phyloP scores from a whole-genome alignment of 2,888 invertebrate genomes.

The Arenicola marina region DNA sequence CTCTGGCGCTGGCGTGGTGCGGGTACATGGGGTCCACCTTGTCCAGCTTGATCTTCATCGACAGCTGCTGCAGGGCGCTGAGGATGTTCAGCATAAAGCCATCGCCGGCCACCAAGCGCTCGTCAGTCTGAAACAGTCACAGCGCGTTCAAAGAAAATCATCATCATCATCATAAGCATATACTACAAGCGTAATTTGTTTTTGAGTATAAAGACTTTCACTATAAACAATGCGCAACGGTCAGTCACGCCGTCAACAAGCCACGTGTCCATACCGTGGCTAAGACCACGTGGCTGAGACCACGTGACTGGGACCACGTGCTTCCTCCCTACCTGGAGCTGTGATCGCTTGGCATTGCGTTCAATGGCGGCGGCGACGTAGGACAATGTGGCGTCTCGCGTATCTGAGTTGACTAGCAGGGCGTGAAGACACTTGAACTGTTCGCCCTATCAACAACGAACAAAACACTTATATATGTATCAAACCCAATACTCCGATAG shows the following conservation, averaged over 20 bases:
- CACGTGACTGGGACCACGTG: too few species aligned
- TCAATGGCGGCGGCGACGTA: slow-evolving; percentile 80
- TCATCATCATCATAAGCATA: background rate
- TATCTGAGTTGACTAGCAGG: slow-evolving; percentile 79
- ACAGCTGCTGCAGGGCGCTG: slow-evolving; percentile 86
- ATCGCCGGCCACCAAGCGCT: slow-evolving; percentile 84
- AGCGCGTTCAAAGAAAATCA: background rate
- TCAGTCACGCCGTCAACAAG: too few species aligned
- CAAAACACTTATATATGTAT: background rate
- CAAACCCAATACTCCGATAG: background rate
- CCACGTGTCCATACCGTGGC: too few species aligned
- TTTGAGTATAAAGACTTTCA: too few species aligned
- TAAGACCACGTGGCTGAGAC: too few species aligned
- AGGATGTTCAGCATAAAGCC: slow-evolving; percentile 95
- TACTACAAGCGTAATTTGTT: too few species aligned
- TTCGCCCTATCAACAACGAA: slow-evolving; percentile 63
- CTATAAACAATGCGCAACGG: too few species aligned
- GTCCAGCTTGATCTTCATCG: slow-evolving; percentile 84
- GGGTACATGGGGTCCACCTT: slow-evolving; percentile 85
- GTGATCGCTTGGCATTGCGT: slow-evolving; percentile 84
- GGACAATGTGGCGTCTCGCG: slow-evolving; percentile 77
- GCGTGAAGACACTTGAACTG: slow-evolving; percentile 83
- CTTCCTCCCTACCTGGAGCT: slow-evolving; percentile 76
- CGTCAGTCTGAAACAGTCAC: slow-evolving; percentile 76
- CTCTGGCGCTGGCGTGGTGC: slow-evolving; percentile 71